Evolutionary conservation across 35 echinoderm and acorn worm genomes (phyloP).

Genomic region (Diadema setosum): DNA sequence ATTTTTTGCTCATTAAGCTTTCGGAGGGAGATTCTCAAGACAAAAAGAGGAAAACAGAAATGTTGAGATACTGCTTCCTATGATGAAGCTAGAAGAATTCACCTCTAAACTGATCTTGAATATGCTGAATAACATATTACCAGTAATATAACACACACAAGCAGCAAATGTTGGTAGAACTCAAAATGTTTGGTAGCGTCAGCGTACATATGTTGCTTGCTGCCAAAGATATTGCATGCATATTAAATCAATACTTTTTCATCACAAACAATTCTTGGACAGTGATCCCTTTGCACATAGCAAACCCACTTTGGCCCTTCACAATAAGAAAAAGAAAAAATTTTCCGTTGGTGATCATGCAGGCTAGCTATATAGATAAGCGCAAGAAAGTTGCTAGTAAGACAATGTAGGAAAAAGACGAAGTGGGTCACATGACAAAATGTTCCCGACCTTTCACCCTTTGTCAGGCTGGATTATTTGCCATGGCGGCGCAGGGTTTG

Average conservation of each 20-base stretch:
- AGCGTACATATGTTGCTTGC: background rate
- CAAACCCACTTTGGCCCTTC: too few species aligned
- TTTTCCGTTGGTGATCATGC: too few species aligned
- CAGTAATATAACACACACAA: too few species aligned
- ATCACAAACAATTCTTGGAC: background rate
- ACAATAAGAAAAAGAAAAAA: too few species aligned
- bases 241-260: background rate
- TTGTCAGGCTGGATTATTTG: slow-evolving; percentile 18
- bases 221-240: background rate
- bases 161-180: background rate
- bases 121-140: too few species aligned
- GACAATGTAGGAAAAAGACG: too few species aligned
- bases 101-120: too few species aligned
- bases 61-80: background rate
- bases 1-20: background rate
- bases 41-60: background rate
- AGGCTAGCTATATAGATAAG: too few species aligned
- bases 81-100: background rate
- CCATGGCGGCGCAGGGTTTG: background rate
- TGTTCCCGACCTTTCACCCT: background rate
- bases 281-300: too few species aligned
- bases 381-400: too few species aligned
- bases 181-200: background rate
- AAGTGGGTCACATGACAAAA: slow-evolving; percentile 9
- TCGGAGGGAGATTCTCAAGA: background rate